Conservation (phyloP, 2,888 invertebrate species). For the Cheilosia vernalis region DNA sequence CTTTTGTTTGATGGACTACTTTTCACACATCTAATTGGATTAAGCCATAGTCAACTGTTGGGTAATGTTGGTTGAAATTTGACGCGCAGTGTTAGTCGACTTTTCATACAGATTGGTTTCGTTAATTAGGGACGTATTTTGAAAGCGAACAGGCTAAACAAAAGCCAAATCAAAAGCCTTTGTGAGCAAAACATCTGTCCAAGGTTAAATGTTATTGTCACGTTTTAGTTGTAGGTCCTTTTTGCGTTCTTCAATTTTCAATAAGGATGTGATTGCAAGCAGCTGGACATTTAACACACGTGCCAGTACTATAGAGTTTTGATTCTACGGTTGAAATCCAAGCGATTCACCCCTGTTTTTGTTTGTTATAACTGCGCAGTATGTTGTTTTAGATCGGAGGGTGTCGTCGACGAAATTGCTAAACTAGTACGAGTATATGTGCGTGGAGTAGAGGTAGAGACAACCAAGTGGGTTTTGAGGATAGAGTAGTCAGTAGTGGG, state of each 20-base stretch:
- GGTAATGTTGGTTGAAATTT: slow-evolving; percentile 27
- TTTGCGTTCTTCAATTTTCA: slow-evolving; percentile 5
- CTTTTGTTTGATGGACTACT: slow-evolving; percentile 40
- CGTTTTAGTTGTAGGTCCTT: slow-evolving; percentile 2
- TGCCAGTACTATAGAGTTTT: slow-evolving; percentile 57
- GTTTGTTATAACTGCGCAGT: slow-evolving; percentile 46
- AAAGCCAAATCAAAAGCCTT: not conserved
- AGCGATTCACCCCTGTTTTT: slow-evolving; percentile 41
- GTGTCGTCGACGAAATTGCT: not conserved
- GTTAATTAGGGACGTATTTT: slow-evolving; percentile 11
- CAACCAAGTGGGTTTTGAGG: not conserved
- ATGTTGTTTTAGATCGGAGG: slow-evolving; percentile 18
- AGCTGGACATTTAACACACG: slow-evolving; percentile 63
- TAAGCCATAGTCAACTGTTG: slow-evolving; percentile 21
- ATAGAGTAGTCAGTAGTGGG: not conserved
- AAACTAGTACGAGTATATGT: not conserved
- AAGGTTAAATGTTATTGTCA: slow-evolving; percentile 29
- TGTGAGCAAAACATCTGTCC: slow-evolving; percentile 53
- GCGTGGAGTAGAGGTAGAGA: not conserved
- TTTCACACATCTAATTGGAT: slow-evolving; percentile 54
- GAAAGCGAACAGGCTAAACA: not conserved
- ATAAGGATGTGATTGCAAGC: slow-evolving; percentile 38
- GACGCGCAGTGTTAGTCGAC: not conserved
- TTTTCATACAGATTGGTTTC: not conserved
- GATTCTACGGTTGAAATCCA: slow-evolving; percentile 17